Base-by-base conservation (phyloP, 2,113 vertebrate genomes). In the Garra rufa region DNA sequence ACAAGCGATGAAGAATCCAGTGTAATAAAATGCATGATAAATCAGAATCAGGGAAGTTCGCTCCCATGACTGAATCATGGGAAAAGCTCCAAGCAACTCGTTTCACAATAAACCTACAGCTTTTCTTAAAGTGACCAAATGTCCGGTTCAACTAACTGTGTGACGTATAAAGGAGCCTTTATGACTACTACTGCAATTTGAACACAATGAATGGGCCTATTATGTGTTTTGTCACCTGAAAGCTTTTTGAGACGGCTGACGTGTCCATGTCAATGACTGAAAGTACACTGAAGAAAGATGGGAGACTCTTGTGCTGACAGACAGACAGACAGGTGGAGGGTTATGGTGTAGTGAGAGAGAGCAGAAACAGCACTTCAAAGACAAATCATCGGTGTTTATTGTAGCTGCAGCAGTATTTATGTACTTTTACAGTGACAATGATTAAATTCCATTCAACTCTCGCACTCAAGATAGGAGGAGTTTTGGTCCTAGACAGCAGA, bases 381-480 rank as follows among this genome's bases (percentile, higher is more conserved):
- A 28, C 50, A 14, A 52, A 34, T 79, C 38, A 59, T 48, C 24
- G 21, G 26, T 34, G 38, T 48, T 80, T 30, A 81, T 8, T 81
- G 24, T n/a, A 17, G 44, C 30, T 50, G 6, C 7, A 30, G 17
- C 19, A 48, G 17, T 7, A 81, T 67, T 21, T 67, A 19, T 67
- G 78, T 48, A 48, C n/a, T 50, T 67, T 67, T 80, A 65, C 9
- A 63, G 8, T 30, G 41, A 44, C 10, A 28, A 19, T 1, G 26
- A 48, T 48, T 50, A 21, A 76, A 52, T 52, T 73, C 2, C 73
- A 34, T 34, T 3, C 34, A 52, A 46, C 55, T 28, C 38, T 61
- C 24, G 28, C 6, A 44, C 57, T n/a, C n/a, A n/a, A n/a, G 52
- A 30, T 19, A 67, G 78, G 78, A 50, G 78, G 24, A 67, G 78